Conservation (phyloP, 2,888 invertebrate species). For the Hypsopygia costalis region DNA sequence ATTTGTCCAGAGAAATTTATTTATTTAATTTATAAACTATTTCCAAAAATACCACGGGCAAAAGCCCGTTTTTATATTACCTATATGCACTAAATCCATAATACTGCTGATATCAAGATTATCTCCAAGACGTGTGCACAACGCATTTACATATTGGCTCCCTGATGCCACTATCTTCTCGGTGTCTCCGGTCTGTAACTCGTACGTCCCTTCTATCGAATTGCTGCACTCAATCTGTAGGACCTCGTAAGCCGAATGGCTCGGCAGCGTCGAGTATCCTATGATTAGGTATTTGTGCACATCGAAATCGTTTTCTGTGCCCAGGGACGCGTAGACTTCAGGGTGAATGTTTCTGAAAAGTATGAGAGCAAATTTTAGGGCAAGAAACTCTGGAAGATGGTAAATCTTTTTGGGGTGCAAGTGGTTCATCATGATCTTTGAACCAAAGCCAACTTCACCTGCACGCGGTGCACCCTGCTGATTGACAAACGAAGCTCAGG, state of each 20-base stretch:
- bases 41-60: too few relatives aligned
- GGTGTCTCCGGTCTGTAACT: conserved; percentile 51
- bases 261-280: conserved; percentile 56
- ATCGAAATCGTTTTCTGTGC: conserved; percentile 49
- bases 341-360: conserved; percentile 49
- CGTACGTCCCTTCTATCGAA: conserved; percentile 53
- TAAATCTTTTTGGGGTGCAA: too few relatives aligned
- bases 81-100: conserved; percentile 70
- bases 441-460: too few relatives aligned
- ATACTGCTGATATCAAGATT: conserved; percentile 62
- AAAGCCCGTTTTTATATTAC: too few relatives aligned
- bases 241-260: conserved; percentile 62
- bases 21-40: too few relatives aligned
- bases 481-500: too few relatives aligned
- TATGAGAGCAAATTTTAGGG: too few relatives aligned
- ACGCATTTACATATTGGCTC: conserved; percentile 62
- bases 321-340: conserved; percentile 42
- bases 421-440: too few relatives aligned
- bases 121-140: conserved; percentile 59
- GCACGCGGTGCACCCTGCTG: too few relatives aligned
- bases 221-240: conserved; percentile 60
- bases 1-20: too few relatives aligned
- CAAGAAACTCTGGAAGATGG: too few relatives aligned
- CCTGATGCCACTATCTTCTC: conserved; percentile 49
- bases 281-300: conserved; percentile 65